phyloP scores from a whole-genome alignment of 2,113 vertebrate genomes.

The Pedionomus torquatus region DNA sequence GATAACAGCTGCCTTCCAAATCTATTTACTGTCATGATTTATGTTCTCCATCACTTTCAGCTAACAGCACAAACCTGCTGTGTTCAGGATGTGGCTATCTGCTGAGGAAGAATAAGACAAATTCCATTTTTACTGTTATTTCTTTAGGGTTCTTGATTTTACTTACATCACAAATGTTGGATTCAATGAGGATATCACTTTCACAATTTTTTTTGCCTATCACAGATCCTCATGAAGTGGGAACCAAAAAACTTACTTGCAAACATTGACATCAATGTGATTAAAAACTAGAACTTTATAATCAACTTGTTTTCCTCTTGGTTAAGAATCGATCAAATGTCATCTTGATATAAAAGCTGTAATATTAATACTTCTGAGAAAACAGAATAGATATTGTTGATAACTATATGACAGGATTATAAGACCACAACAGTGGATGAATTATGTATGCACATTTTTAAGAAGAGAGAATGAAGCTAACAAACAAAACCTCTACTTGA shows the following conservation, averaged over 20 bases:
- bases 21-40: background rate
- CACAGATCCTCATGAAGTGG: background rate
- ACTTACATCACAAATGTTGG: background rate
- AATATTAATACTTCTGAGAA: background rate
- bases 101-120: background rate
- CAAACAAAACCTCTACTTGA: accelerated
- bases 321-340: background rate
- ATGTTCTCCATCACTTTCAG: background rate
- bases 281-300: background rate
- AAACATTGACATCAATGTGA: background rate
- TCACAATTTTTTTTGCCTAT: background rate
- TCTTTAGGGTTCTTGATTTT: background rate
- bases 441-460: background rate
- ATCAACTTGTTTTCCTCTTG: background rate
- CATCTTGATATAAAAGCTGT: background rate
- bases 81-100: background rate
- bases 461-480: background rate
- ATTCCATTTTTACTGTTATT: background rate
- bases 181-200: background rate
- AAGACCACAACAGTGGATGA: background rate
- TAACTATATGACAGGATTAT: background rate
- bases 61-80: background rate
- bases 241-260: background rate
- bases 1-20: background rate
- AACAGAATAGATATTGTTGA: background rate